phyloP scores from a whole-genome alignment of 1,140 invertebrate species.

The Ruditapes philippinarum region DNA sequence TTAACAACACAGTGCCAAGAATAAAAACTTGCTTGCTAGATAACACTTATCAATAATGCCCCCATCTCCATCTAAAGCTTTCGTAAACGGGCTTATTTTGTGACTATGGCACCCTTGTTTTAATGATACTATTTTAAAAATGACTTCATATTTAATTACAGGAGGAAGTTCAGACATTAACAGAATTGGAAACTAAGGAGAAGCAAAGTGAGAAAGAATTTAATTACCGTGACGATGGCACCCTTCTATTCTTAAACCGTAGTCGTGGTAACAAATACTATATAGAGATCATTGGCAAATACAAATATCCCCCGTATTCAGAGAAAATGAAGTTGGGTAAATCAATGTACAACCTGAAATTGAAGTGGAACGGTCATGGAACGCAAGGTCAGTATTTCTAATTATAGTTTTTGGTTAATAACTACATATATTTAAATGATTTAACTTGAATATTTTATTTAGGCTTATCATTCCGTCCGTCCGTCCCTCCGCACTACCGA shows the following conservation, averaged over 20 bases:
- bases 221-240: background rate
- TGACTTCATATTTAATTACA: background rate
- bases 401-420: too few relatives aligned
- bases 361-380: slow-evolving; percentile 41
- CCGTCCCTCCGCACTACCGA: too few relatives aligned
- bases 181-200: background rate
- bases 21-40: too few relatives aligned
- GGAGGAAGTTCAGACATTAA: background rate
- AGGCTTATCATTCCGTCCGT: too few relatives aligned
- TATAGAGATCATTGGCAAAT: slow-evolving; percentile 88
- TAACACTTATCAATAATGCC: too few relatives aligned
- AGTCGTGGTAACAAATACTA: slow-evolving; percentile 87
- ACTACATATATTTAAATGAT: too few relatives aligned
- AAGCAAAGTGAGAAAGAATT: background rate
- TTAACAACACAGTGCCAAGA: too few relatives aligned
- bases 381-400: slow-evolving; percentile 61
- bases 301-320: slow-evolving; percentile 6
- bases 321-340: background rate
- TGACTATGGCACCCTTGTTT: too few relatives aligned
- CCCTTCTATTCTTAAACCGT: slow-evolving; percentile 65
- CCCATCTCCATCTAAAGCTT: too few relatives aligned
- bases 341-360: slow-evolving; percentile 18
- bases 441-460: too few relatives aligned
- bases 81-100: too few relatives aligned
- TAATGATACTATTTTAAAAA: too few relatives aligned